These are phyloP conservation scores for Patella pellucida DNA, from an alignment of 2,888 invertebrate genomes.

Conservation along the genomic window DNA sequence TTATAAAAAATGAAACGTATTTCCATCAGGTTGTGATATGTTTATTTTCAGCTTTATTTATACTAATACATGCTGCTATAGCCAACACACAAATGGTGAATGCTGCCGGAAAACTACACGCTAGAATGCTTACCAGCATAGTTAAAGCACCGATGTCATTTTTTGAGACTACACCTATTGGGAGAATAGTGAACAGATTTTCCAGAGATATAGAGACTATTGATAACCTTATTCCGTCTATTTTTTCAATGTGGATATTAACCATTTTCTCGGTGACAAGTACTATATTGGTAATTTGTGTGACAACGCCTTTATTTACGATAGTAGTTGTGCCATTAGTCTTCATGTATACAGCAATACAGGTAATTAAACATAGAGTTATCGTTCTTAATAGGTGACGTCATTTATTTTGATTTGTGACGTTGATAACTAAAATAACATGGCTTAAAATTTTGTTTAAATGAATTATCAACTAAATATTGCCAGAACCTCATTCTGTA, in stretches of 20 bases:
- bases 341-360: conserved; percentile 59
- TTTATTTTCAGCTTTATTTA: conserved; percentile 47
- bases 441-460: too few relatives aligned
- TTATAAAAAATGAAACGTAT: too few relatives aligned
- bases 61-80: conserved; percentile 51
- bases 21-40: neutral
- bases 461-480: too few relatives aligned
- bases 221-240: conserved; percentile 45
- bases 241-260: conserved; percentile 38
- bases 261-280: conserved; percentile 50
- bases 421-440: too few relatives aligned
- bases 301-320: conserved; percentile 59
- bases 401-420: too few relatives aligned
- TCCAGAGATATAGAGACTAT: conserved; percentile 44
- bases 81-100: conserved; percentile 47
- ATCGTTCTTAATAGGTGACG: too few relatives aligned
- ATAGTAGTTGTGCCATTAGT: conserved; percentile 59
- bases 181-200: conserved; percentile 65
- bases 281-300: conserved; percentile 62
- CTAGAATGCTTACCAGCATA: conserved; percentile 38
- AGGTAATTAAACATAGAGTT: conserved; percentile 50
- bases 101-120: conserved; percentile 44
- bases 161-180: conserved; percentile 67
- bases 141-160: conserved; percentile 54
- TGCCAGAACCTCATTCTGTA: neutral